Conservation (phyloP, 2,113 vertebrate genomes). For the Heliornis fulica region DNA sequence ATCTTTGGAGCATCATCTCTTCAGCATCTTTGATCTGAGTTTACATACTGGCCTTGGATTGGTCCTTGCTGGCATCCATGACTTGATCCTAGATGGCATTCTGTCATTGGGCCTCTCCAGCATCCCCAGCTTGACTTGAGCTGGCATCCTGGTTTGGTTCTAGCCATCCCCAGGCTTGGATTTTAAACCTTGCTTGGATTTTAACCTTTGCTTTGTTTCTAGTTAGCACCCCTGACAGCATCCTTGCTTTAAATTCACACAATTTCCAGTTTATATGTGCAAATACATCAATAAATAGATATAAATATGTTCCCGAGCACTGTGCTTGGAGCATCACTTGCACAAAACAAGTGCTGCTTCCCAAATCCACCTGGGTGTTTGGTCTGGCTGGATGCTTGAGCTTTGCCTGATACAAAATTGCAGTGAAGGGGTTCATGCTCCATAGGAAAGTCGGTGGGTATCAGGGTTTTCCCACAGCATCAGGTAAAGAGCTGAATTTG, state of each 20-base stretch:
- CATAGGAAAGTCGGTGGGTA: fast-evolving
- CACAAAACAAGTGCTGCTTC: not conserved
- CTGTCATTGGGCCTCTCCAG: not conserved
- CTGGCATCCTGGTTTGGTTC: not conserved
- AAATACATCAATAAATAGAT: not conserved
- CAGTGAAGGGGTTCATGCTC: not conserved
- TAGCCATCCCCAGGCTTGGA: too few relatives aligned
- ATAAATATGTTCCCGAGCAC: fast-evolving
- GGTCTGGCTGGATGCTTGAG: not conserved
- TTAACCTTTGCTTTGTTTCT: not conserved
- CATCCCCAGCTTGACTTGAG: fast-evolving
- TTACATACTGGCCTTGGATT: not conserved
- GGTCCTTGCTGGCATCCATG: not conserved
- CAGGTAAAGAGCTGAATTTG: not conserved
- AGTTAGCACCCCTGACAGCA: not conserved
- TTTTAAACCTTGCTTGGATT: too few relatives aligned
- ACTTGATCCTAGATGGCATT: not conserved
- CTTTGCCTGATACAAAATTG: not conserved
- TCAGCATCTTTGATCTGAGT: too few relatives aligned
- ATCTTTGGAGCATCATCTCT: too few relatives aligned
- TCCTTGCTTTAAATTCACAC: not conserved
- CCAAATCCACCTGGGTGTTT: fast-evolving
- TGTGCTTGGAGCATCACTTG: not conserved
- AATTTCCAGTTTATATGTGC: not conserved
- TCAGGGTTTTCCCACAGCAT: not conserved